Base-by-base conservation (phyloP, 2,113 vertebrate genomes). In the Mormoops blainvillei region DNA sequence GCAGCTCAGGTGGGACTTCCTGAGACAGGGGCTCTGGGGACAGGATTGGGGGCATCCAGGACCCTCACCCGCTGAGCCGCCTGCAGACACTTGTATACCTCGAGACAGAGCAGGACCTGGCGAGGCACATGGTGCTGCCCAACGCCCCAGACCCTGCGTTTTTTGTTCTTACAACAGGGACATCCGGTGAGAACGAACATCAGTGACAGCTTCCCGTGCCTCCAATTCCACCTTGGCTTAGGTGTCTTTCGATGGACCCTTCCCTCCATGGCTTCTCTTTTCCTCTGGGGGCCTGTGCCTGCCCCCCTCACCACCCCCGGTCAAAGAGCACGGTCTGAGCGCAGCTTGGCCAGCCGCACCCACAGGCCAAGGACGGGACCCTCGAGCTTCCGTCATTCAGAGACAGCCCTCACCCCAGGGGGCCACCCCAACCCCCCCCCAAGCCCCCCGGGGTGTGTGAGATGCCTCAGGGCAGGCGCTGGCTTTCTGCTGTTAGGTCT, bases 111-210 rank as follows among this genome's bases (percentile, higher is more conserved):
- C 63, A 71, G 77, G 68, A 36, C 20, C n/a, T n/a, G n/a, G 20
- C 18, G 3, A 10, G 28, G n/a, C 41, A 15, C 7, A 8, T 3
- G 6, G 7, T 1, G 8, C 2, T 33, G 20, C 16, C 56, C 63
- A 52, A 36, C 65, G 78, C 54, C 38, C 31, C 45, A 48, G 20
- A 58, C n/a, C 38, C 19, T 36, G 4, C 0, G 0, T 1, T 4
- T 67, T 41, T 58, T 50, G 36, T 38, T 54, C 70, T 65, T 38
- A 45, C 13, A 22, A 77, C 36, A 43, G 43, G 56, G 73, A 36
- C 48, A 61, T n/a, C 54, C 33, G 20, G 10, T n/a, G 43, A 84
- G 61, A 61, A 63, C 2, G 33, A 36, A 33, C 33, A 26, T 58
- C 13, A 13, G 9, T 5, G 45, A 28, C 85, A 41, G 19, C 89